Evolutionary conservation across 2,888 invertebrate species (phyloP).

Genomic region (Latheticus oryzae): DNA sequence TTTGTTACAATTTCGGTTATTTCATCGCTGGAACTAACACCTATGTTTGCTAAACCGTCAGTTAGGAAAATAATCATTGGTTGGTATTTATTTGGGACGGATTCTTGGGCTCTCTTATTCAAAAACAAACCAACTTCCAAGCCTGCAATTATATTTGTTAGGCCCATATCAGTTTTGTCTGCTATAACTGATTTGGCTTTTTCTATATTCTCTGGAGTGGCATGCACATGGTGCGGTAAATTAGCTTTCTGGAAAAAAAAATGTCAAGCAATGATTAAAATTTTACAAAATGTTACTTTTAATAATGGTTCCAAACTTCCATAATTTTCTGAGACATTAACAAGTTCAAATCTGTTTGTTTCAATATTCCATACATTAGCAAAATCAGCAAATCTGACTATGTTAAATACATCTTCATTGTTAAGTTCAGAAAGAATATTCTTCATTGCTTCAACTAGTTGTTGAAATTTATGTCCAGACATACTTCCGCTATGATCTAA

Average conservation of each 20-base stretch:
- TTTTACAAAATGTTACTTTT: conserved; percentile 23
- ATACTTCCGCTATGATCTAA: conserved; percentile 80
- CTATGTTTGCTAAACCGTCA: conserved; percentile 73
- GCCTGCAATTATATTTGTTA: conserved; percentile 76
- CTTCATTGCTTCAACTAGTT: conserved; percentile 74
- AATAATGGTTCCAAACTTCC: conserved; percentile 37
- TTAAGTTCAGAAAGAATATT: conserved; percentile 73
- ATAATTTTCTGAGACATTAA: conserved; percentile 21
- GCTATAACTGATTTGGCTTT: conserved; percentile 70
- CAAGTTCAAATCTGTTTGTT: conserved; percentile 43
- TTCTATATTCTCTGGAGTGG: conserved; percentile 68
- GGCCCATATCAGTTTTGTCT: conserved; percentile 67
- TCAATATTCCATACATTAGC: conserved; percentile 67
- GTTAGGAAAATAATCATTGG: conserved; percentile 74
- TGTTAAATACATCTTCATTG: conserved; percentile 73
- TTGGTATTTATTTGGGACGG: conserved; percentile 60
- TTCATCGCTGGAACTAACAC: conserved; percentile 66
- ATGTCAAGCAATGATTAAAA: conserved; percentile 1
- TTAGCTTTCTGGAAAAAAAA: conserved; percentile 45
- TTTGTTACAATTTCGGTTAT: conserved; percentile 65
- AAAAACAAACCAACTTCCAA: conserved; percentile 66
- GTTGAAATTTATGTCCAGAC: conserved; percentile 73
- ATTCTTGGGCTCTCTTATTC: conserved; percentile 45
- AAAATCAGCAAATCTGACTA: conserved; percentile 71
- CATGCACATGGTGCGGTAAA: conserved; percentile 67